These are phyloP conservation scores for Tetragonula clypearis DNA, from an alignment of 1,140 invertebrate species.

Conservation along the genomic window DNA sequence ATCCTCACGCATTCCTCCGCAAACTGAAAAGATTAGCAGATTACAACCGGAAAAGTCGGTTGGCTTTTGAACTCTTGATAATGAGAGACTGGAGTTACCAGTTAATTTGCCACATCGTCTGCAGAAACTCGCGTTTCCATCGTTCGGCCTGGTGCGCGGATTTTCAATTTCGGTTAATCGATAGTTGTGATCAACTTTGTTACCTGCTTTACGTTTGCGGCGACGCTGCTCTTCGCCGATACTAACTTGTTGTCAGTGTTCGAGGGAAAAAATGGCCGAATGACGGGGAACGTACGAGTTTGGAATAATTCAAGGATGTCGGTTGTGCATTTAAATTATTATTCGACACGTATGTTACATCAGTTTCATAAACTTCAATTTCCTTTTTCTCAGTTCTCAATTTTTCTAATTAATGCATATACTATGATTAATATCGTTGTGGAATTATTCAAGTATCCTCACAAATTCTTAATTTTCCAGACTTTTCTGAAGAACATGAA, in stretches of 20 bases:
- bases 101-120: background rate
- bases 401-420: background rate
- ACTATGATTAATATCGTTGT: too few species aligned
- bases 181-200: slow-evolving; percentile 16
- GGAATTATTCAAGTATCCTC: too few species aligned
- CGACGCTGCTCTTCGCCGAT: background rate
- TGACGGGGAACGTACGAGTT: background rate
- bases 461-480: too few species aligned
- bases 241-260: background rate
- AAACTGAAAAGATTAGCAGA: too few species aligned
- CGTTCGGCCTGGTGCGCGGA: background rate
- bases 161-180: slow-evolving; percentile 4
- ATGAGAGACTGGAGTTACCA: too few species aligned
- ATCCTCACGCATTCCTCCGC: too few species aligned
- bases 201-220: background rate
- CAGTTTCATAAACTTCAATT: background rate
- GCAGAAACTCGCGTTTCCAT: background rate
- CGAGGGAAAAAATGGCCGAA: background rate
- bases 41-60: too few species aligned
- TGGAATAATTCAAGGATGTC: background rate
- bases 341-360: too few species aligned
- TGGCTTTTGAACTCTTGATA: too few species aligned
- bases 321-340: too few species aligned
- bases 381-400: background rate
- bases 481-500: too few species aligned